Percentiles rank a stretch among this genome's conserved stretches.
Conservation (phyloP, 2,888 invertebrate species). For the Lasioglossum morio region DNA sequence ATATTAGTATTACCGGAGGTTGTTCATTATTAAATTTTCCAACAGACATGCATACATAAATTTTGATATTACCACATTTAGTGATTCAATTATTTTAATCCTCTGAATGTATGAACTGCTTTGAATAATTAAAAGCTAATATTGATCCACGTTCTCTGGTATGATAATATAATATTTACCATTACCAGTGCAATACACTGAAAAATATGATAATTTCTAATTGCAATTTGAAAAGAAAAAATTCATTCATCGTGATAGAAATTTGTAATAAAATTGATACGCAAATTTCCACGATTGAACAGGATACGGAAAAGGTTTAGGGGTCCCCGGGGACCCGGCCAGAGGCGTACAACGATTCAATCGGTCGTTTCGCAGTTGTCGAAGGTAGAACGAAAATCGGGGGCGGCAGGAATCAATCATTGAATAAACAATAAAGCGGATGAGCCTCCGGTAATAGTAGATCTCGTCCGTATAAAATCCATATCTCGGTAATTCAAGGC, state of each 20-base stretch:
- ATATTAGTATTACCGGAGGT: background rate
- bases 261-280: too few species aligned
- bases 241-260: background rate
- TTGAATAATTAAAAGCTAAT: background rate
- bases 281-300: background rate
- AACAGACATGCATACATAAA: background rate
- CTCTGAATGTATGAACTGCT: background rate
- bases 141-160: background rate
- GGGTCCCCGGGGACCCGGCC: background rate
- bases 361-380: background rate
- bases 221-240: background rate
- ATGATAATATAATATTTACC: background rate
- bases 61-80: background rate
- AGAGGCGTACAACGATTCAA: background rate
- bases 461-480: constrained; percentile 53
- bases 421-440: constrained; percentile 45
- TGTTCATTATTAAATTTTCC: background rate
- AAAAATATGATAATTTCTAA: background rate
- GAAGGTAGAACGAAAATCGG: background rate
- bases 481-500: constrained; percentile 42
- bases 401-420: constrained; percentile 27
- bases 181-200: background rate
- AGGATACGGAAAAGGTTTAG: background rate
- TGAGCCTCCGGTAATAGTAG: constrained; percentile 22
- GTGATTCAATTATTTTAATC: background rate